Evolutionary conservation across 2,888 invertebrate species (phyloP).

Genomic region (Sepioteuthis lessoniana): DNA sequence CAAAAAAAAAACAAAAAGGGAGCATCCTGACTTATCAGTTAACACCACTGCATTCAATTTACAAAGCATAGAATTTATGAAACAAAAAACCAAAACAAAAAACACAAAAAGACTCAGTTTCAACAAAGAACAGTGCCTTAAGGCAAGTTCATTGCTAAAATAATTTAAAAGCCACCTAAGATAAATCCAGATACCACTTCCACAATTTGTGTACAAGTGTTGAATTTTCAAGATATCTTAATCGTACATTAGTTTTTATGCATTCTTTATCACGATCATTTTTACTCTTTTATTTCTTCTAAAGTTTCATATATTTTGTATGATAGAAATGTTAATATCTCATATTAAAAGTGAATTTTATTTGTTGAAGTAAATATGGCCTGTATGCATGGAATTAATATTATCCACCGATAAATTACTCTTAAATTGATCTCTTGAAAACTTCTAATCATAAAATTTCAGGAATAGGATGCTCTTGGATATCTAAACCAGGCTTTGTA

Average conservation of each 20-base stretch:
- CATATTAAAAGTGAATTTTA: not conserved
- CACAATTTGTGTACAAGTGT: not conserved
- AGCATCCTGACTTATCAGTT: not conserved
- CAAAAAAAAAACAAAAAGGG: too few species aligned
- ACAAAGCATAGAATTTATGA: not conserved
- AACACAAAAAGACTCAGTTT: not conserved
- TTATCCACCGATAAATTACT: not conserved
- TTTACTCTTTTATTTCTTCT: not conserved
- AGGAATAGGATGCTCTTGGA: not conserved
- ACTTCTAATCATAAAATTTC: not conserved
- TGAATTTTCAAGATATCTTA: not conserved
- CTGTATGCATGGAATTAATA: not conserved
- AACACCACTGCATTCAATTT: not conserved
- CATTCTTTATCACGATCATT: conserved; percentile 5
- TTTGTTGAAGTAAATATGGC: not conserved
- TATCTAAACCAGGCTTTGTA: not conserved
- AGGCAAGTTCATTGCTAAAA: conserved; percentile 33
- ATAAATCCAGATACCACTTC: not conserved
- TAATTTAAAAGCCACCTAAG: not conserved
- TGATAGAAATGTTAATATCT: not conserved
- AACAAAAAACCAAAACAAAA: not conserved
- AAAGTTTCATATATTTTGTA: not conserved
- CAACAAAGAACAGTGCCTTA: conserved; percentile 23
- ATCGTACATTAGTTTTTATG: not conserved
- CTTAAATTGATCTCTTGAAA: not conserved